A percentile compares a stretch with the other conserved stretches of the same genome.
Evolutionary conservation across 2,797 vertebrate species (phyloP).

Genomic region (Pangasius macronema): DNA sequence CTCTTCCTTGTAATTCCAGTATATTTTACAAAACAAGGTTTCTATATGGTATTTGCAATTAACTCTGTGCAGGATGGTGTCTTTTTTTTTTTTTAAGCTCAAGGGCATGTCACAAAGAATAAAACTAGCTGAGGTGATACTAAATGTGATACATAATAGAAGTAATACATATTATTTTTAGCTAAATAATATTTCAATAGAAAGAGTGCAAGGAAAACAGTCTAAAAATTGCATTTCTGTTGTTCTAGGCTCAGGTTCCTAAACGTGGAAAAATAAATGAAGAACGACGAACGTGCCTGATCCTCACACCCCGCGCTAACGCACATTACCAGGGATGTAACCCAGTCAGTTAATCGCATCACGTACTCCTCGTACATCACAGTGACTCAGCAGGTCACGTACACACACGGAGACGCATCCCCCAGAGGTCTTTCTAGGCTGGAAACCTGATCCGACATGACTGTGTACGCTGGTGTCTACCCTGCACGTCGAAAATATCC

Average conservation of each 20-base stretch:
- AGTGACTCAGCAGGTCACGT: constrained; percentile 33
- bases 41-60: neutral
- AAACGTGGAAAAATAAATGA: neutral
- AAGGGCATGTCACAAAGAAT: no score
- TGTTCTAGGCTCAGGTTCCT: neutral
- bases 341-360: neutral
- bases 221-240: neutral
- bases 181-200: neutral
- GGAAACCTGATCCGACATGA: neutral
- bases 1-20: neutral
- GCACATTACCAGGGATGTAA: neutral
- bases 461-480: neutral
- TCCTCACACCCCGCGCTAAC: neutral
- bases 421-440: neutral
- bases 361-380: neutral
- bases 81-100: no score
- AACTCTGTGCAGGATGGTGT: neutral
- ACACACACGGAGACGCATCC: neutral
- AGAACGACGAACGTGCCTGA: no score
- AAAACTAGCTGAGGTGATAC: no score
- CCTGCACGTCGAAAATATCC: neutral
- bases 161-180: no score
- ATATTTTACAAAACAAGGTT: neutral
- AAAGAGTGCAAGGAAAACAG: neutral
- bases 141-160: no score